A percentile compares a stretch with the other conserved stretches of the same genome.
phyloP scores from a whole-genome alignment of 2,113 vertebrate genomes.

The Pseudorhombus dupliciocellatus region DNA sequence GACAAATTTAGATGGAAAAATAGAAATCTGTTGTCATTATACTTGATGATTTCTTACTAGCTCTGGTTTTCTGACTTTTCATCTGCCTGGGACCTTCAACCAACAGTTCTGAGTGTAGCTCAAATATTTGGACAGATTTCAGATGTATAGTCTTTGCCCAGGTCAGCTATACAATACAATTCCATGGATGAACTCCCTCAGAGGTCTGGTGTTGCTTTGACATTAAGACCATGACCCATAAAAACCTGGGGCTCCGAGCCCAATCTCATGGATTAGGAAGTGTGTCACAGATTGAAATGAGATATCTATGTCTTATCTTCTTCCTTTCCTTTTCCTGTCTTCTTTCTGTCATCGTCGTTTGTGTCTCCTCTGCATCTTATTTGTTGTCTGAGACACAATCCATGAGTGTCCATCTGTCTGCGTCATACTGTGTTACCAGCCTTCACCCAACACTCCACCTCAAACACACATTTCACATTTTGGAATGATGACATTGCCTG shows the following conservation, averaged over 20 bases:
- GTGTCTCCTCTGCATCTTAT: conserved; percentile 59
- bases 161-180: conserved; percentile 54
- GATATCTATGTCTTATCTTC: conserved; percentile 63
- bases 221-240: conserved; percentile 73
- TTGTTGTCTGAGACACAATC: conserved; percentile 78
- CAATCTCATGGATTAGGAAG: conserved; percentile 78
- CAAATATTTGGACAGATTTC: conserved; percentile 11
- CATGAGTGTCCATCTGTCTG: conserved; percentile 75
- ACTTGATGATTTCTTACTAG: not conserved
- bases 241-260: conserved; percentile 51
- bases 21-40: not conserved
- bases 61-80: not conserved
- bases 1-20: conserved; percentile 21
- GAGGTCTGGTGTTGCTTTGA: conserved; percentile 65
- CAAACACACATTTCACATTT: conserved; percentile 76
- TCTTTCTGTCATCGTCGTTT: conserved; percentile 51
- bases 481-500: conserved; percentile 78
- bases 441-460: conserved; percentile 70
- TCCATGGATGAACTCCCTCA: conserved; percentile 49
- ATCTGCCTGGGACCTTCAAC: conserved; percentile 6
- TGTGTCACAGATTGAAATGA: conserved; percentile 73
- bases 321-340: conserved; percentile 44
- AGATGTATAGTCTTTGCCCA: conserved; percentile 14
- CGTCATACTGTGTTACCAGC: conserved; percentile 61
- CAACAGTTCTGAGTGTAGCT: not conserved